A percentile compares a stretch with the other conserved stretches of the same genome.
phyloP scores from a whole-genome alignment of 2,888 invertebrate species.

The Pasiphila rectangulata region DNA sequence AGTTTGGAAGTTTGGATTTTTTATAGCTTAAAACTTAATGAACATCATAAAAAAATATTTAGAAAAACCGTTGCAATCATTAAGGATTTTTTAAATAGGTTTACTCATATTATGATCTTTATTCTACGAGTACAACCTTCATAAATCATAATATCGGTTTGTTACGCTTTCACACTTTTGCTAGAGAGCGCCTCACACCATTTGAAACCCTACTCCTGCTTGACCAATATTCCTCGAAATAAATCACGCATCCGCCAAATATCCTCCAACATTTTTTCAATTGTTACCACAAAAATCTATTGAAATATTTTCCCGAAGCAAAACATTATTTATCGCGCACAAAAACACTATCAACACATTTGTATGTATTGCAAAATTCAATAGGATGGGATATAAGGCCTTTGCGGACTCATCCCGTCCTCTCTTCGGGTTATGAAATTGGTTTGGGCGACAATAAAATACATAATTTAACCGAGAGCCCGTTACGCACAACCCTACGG shows the following conservation, averaged over 20 bases:
- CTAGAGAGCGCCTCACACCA: no score
- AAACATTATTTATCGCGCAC: conserved; percentile 42
- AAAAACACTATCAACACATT: conserved; percentile 52
- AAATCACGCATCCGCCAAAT: conserved; percentile 1
- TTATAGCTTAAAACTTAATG: background rate
- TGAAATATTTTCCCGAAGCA: conserved; percentile 30
- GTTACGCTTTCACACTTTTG: no score
- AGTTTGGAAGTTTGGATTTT: background rate
- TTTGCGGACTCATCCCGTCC: conserved; percentile 51
- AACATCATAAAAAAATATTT: background rate
- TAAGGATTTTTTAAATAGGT: no score
- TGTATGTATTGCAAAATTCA: conserved; percentile 68
- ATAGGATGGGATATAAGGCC: conserved; percentile 52
- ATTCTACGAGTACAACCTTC: no score
- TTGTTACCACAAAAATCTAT: conserved; percentile 28
- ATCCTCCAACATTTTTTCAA: conserved; percentile 22
- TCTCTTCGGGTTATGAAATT: conserved; percentile 68
- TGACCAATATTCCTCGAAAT: background rate
- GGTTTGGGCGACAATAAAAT: conserved; percentile 68
- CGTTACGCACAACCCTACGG: conserved; percentile 34
- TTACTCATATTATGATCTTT: no score
- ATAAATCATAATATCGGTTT: no score
- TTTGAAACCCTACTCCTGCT: no score
- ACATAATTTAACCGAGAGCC: conserved; percentile 63
- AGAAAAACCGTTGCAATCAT: no score